These are phyloP conservation scores for Globodera rostochiensis DNA, from an alignment of 1,140 invertebrate species.

Conservation along the genomic window DNA sequence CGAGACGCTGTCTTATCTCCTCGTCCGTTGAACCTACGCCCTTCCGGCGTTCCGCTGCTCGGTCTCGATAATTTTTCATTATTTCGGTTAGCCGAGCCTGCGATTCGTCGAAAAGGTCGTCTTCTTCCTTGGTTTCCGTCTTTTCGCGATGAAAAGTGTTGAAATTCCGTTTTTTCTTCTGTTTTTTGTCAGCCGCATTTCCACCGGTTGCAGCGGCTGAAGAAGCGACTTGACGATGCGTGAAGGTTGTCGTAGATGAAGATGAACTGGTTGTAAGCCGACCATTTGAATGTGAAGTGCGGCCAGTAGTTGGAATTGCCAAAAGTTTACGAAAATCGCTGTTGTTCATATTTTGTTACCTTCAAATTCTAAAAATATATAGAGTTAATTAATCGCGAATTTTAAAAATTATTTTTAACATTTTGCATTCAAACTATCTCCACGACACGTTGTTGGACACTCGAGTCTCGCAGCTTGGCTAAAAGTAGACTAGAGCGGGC, in stretches of 20 bases:
- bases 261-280: neutral
- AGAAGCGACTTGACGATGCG: slow-evolving; percentile 45
- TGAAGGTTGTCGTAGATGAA: slow-evolving; percentile 55
- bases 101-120: slow-evolving; percentile 55
- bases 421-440: neutral
- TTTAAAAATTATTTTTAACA: neutral
- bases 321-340: slow-evolving; percentile 63
- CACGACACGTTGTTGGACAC: too few relatives aligned
- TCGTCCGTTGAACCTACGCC: slow-evolving; percentile 68
- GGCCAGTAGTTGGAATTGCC: slow-evolving; percentile 21
- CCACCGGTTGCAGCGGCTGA: neutral
- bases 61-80: slow-evolving; percentile 60
- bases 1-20: slow-evolving; percentile 15
- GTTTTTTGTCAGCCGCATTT: slow-evolving; percentile 40
- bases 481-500: too few relatives aligned
- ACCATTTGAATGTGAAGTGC: slow-evolving; percentile 10
- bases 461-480: too few relatives aligned
- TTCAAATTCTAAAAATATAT: neutral
- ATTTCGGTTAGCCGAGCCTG: slow-evolving; percentile 56
- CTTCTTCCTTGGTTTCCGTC: slow-evolving; percentile 44
- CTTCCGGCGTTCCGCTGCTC: slow-evolving; percentile 88
- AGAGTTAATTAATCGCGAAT: neutral
- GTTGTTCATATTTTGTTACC: slow-evolving; percentile 41
- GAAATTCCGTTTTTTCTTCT: slow-evolving; percentile 40
- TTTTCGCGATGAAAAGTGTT: slow-evolving; percentile 36